Evolutionary conservation across 2,113 vertebrate species (phyloP).

Genomic region (Helogale parvula): DNA sequence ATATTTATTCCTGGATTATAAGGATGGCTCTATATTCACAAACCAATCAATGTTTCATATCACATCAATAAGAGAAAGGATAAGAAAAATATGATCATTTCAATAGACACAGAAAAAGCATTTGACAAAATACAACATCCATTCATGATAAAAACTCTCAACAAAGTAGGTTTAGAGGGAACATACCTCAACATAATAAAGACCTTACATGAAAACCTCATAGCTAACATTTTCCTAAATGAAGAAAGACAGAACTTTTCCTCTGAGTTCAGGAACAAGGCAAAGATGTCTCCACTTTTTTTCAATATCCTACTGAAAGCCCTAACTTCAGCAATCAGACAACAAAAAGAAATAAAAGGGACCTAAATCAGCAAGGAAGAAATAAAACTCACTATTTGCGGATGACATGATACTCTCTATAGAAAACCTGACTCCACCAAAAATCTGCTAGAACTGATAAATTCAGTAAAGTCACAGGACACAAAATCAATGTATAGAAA

Average conservation of each 20-base stretch:
- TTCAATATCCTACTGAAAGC: background rate
- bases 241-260: background rate
- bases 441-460: background rate
- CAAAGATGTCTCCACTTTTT: background rate
- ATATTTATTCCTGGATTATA: background rate
- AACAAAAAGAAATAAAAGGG: background rate
- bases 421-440: background rate
- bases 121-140: background rate
- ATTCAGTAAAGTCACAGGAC: background rate
- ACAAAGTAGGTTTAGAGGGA: background rate
- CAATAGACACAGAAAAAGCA: background rate
- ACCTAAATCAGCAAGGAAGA: background rate
- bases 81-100: background rate
- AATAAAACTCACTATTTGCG: background rate
- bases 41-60: background rate
- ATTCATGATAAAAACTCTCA: background rate
- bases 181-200: background rate
- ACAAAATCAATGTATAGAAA: background rate
- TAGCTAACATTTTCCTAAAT: background rate
- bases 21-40: background rate
- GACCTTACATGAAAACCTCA: background rate
- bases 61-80: background rate
- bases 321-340: background rate
- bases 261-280: background rate
- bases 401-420: background rate